Evolutionary conservation across 2,888 invertebrate genomes (phyloP).

Genomic region (Parnassius apollo): DNA sequence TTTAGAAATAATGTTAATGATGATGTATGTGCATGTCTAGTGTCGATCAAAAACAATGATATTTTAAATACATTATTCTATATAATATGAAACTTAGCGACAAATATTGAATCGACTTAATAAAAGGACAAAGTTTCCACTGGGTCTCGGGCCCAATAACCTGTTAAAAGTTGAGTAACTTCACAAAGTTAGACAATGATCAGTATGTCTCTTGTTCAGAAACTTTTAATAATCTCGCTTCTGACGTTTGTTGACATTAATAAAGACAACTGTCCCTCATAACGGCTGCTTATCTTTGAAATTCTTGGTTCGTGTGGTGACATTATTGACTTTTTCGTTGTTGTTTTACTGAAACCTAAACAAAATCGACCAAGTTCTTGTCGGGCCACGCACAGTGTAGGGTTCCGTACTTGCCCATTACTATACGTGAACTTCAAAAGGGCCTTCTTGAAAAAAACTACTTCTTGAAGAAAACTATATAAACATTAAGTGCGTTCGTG

Average conservation of each 20-base stretch:
- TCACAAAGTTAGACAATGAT: slow-evolving; percentile 18
- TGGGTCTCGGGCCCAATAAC: background rate
- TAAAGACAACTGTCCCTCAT: slow-evolving; percentile 18
- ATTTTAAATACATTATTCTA: background rate
- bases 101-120: background rate
- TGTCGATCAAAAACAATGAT: too few species aligned
- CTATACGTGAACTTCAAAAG: too few species aligned
- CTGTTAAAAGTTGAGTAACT: slow-evolving; percentile 1
- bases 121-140: slow-evolving; percentile 6
- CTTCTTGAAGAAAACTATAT: too few species aligned
- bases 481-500: too few species aligned
- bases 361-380: too few species aligned
- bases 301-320: background rate
- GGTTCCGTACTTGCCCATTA: too few species aligned
- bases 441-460: too few species aligned
- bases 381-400: too few species aligned
- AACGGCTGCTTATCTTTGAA: slow-evolving; percentile 13
- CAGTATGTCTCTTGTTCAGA: slow-evolving; percentile 15
- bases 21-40: too few species aligned
- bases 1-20: too few species aligned
- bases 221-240: slow-evolving; percentile 20
- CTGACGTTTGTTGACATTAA: slow-evolving; percentile 20
- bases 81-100: background rate
- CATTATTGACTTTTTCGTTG: too few species aligned
- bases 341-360: too few species aligned